Base-by-base conservation (phyloP, 2,888 invertebrate genomes). In the Thymelicus lineola region DNA sequence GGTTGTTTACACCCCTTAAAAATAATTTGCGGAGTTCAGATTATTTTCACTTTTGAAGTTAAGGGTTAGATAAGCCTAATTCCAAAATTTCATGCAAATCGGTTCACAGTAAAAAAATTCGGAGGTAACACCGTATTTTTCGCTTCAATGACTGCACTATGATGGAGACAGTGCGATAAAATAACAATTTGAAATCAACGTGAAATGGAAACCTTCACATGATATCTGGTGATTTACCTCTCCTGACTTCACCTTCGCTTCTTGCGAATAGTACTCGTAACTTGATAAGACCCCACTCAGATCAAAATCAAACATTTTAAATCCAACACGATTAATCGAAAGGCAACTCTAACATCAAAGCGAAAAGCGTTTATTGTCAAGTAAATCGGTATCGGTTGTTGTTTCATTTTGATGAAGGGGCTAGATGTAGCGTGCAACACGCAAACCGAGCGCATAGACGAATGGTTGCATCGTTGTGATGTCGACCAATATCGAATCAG, bases 401-500 rank as follows among this genome's bases (percentile, higher is more conserved):
- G 74, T 35, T 72, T 42, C 68, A 66, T 72, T 75, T 73, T 73
- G 73, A 57, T 61, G 35, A 42, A 67, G 65, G 42, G 74, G 78
- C 77, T 67, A 70, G 75, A 28, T 68, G 72, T 91, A 74, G 91
- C 91, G 91, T 91, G 91, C 82, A 74, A 80, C 91, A 91, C 91
- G 91, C 91, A 76, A 89, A 75, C 79, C 77, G 72, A 80, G 80
- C 80, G 89, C 89, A 89, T 87, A 88, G 85, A 84, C 80, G 83
- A 83, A 85, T 85, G 81, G 83, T 83, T 87, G 87, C 86, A 87
- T 85, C 85, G 87, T 76, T 69, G 79, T 80, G 79, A 85, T 86
- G 85, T 85, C 77, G 82, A 83, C 79, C 79, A 82, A 82, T 86
- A 88, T 87, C 87, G 87, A 89, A 88, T 86, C 75, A 79, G 81